phyloP scores from a whole-genome alignment of 2,888 invertebrate genomes.

The Pyrgus malvae region DNA sequence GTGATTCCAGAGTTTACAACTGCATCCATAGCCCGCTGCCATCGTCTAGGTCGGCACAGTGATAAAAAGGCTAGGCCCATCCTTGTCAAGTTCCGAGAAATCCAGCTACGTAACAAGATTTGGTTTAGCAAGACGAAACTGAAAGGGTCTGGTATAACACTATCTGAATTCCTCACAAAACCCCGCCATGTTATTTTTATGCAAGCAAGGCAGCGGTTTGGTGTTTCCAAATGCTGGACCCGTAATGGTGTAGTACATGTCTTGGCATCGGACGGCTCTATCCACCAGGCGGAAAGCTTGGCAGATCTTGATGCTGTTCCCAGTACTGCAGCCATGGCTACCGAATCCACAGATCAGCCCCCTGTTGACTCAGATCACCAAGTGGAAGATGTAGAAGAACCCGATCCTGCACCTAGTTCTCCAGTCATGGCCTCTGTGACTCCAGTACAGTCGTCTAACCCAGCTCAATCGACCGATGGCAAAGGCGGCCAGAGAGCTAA shows the following conservation, averaged over 20 bases:
- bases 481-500: no score
- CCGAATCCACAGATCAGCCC: background rate
- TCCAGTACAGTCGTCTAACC: no score
- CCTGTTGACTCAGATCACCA: no score
- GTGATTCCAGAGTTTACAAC: constrained; percentile 8
- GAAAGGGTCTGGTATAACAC: constrained; percentile 17
- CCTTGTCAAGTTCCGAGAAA: constrained; percentile 10
- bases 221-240: constrained; percentile 25
- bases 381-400: no score
- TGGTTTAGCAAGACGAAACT: constrained; percentile 23
- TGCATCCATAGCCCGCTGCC: constrained; percentile 7
- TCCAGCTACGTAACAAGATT: background rate
- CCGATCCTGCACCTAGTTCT: no score
- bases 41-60: background rate
- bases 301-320: constrained; percentile 15
- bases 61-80: constrained; percentile 13
- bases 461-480: no score
- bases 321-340: background rate
- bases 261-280: constrained; percentile 12
- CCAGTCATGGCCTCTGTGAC: no score
- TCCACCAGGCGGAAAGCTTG: constrained; percentile 5
- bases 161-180: constrained; percentile 26
- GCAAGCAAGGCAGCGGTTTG: constrained; percentile 17
- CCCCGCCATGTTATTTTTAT: constrained; percentile 19
- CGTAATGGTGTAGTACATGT: constrained; percentile 19